Percentiles rank a stretch among this genome's conserved stretches.
Conservation (phyloP, 2,797 vertebrate genomes). For the Coilia nasus region DNA sequence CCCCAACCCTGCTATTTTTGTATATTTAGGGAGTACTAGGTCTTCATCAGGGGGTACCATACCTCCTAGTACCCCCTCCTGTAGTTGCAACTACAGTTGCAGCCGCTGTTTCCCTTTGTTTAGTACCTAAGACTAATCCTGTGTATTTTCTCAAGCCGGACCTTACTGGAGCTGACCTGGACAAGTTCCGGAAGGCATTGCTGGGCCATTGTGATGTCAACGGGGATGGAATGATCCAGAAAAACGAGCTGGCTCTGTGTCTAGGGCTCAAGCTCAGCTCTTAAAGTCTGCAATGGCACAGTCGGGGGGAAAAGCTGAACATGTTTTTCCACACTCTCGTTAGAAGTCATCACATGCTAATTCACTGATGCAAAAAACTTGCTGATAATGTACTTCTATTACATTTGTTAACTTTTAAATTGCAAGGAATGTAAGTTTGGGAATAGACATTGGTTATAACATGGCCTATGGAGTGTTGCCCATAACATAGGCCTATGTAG, state of each 20-base stretch:
- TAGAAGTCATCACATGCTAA: constrained; percentile 10
- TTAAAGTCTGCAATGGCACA: constrained; percentile 34
- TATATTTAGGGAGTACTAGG: too few relatives aligned
- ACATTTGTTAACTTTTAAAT: background rate
- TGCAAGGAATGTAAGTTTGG: background rate
- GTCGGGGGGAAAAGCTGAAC: background rate
- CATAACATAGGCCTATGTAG: background rate
- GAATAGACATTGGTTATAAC: background rate
- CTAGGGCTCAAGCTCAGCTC: constrained; percentile 85
- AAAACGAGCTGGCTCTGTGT: constrained; percentile 91
- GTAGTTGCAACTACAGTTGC: too few relatives aligned
- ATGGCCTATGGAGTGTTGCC: background rate
- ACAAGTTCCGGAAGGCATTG: constrained; percentile 86
- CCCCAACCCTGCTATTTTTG: too few relatives aligned
- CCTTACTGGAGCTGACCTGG: constrained; percentile 86
- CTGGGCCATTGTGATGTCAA: constrained; percentile 90
- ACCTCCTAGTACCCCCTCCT: too few relatives aligned
- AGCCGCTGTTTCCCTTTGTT: background rate
- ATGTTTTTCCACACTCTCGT: background rate
- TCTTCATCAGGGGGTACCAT: too few relatives aligned
- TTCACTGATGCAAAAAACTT: background rate
- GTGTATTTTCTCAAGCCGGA: constrained; percentile 76
- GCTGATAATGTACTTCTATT: constrained; percentile 3
- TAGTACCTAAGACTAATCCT: background rate
- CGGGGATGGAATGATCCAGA: constrained; percentile 93